Conservation (phyloP, 1,140 invertebrate genomes). For the Lutraria rhynchaena region DNA sequence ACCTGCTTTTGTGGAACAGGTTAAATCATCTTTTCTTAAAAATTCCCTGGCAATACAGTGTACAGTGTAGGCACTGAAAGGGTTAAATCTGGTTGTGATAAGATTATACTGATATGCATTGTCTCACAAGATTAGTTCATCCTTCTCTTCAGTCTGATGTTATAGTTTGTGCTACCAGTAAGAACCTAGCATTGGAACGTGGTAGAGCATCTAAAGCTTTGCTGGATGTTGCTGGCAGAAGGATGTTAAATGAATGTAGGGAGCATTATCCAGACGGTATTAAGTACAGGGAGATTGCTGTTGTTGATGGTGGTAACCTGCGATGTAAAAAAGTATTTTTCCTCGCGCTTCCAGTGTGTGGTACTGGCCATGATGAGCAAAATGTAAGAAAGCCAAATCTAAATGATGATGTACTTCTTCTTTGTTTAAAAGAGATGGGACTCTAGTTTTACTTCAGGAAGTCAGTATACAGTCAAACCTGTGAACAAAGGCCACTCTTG, state of each 20-base stretch:
- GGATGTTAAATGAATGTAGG: constrained; percentile 27
- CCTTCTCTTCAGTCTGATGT: constrained; percentile 44
- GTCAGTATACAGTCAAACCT: no score
- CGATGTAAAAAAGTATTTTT: constrained; percentile 40
- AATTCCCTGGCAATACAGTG: no score
- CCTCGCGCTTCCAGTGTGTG: constrained; percentile 39
- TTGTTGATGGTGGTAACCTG: constrained; percentile 36
- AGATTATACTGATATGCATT: neutral
- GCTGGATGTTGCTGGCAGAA: constrained; percentile 12
- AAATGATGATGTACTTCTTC: no score
- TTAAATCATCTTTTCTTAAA: neutral
- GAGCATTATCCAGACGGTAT: constrained; percentile 41
- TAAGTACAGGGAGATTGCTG: constrained; percentile 26
- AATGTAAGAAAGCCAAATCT: constrained; percentile 25
- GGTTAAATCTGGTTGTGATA: neutral
- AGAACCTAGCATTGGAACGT: constrained; percentile 1
- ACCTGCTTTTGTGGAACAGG: neutral
- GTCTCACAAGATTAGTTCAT: neutral
- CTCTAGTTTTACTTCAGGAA: neutral
- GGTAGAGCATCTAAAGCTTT: constrained; percentile 39
- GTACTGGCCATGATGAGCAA: constrained; percentile 17
- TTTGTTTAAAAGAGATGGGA: neutral
- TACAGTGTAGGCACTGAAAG: neutral
- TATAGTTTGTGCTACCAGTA: constrained; percentile 37
- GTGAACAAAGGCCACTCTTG: no score